Evolutionary conservation across 2,113 vertebrate species (phyloP), one percentile per base, ranked within the genome.

Genomic region (Cnemophilus loriae): DNA sequence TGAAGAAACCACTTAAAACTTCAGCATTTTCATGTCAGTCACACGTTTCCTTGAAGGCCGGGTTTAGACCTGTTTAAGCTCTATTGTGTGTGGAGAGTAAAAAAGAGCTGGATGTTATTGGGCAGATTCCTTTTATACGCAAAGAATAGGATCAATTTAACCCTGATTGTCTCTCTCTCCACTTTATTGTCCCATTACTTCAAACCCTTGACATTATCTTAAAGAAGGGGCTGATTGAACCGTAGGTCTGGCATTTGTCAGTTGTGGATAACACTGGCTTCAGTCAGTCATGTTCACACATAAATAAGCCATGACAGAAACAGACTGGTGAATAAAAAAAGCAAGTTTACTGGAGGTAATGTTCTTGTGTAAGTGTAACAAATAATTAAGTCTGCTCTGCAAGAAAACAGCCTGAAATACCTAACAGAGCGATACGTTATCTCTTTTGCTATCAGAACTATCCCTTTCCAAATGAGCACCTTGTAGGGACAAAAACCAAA

Each of bases 301-400:
- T 93, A 98, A 98, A 98, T 97, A 94, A 98, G 85, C 88, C 92
- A 71, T 93, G 95, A 96, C 97, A 97, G 95, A 97, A 96, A 97
- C 33, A 97, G 97, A 97, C 93, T 94, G 89, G 73, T 97, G 96
- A 97, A 97, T n/a, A 97, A 93, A 96, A 97, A 94, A 97, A 92
- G 79, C 89, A 82, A 86, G 80, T 97, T 98, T 96, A 93, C 84
- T 95, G 84, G 37, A 53, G 82, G 55, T 96, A 98, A 94, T 89
- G 88, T 97, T 96, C 80, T 94, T 94, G 89, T 96, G 87, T 95
- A 96, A 97, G 96, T 93, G 76, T 87, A 97, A 83, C 75, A 93
- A 96, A 96, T 95, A 97, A 96, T 96, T 82, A 93, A 97, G 84
- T 75, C 75, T 91, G 55, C 42, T 96, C 32, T 83, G 80, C 65